Percentiles rank a stretch among this genome's conserved stretches.
Evolutionary conservation across 1,140 invertebrate species (phyloP).

Genomic region (Brachionus angularis): DNA sequence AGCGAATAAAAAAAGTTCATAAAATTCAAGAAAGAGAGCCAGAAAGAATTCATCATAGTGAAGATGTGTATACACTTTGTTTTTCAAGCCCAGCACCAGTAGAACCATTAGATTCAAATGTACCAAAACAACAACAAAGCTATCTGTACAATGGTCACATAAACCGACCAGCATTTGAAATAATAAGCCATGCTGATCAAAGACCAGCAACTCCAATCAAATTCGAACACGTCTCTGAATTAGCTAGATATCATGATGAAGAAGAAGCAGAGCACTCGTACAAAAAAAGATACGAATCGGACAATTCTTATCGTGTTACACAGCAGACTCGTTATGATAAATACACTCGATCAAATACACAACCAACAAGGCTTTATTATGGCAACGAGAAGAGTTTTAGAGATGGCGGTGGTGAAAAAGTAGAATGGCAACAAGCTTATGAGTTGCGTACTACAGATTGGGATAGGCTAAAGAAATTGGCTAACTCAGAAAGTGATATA

Average conservation of each 20-base stretch:
- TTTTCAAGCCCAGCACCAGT: slow-evolving; percentile 1
- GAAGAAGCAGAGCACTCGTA: neutral
- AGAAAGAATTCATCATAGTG: no score
- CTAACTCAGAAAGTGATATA: slow-evolving; percentile 20
- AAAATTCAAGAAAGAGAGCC: no score
- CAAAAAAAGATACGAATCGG: no score
- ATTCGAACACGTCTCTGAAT: neutral
- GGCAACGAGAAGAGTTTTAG: slow-evolving; percentile 17
- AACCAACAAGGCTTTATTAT: slow-evolving; percentile 7
- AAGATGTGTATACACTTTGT: neutral
- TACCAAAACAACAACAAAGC: neutral
- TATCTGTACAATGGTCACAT: slow-evolving; percentile 15
- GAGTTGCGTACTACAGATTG: slow-evolving; percentile 24
- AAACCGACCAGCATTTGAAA: slow-evolving; percentile 23
- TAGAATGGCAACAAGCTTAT: slow-evolving; percentile 34
- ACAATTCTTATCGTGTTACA: no score
- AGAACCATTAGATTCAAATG: neutral
- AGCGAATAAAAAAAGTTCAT: no score
- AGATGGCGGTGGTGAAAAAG: neutral
- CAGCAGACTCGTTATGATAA: neutral
- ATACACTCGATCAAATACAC: neutral
- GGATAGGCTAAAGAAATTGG: slow-evolving; percentile 4
- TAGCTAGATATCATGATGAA: neutral
- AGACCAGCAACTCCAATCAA: slow-evolving; percentile 21
- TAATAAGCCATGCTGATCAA: slow-evolving; percentile 39